Evolutionary conservation across 2,888 invertebrate genomes (phyloP).

Genomic region (Panzeria rudis): DNA sequence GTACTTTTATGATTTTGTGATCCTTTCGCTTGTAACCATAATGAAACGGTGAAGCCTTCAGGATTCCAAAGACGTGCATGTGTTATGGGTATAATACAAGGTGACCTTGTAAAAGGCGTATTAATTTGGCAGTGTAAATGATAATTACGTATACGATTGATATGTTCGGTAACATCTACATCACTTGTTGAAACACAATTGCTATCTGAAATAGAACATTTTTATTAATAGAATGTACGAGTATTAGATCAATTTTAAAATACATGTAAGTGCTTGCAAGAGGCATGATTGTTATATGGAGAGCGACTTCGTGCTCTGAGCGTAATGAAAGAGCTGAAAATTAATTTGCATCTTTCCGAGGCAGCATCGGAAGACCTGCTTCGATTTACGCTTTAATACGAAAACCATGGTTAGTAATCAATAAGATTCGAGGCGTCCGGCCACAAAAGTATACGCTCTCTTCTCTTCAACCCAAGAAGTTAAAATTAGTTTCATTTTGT

Average conservation of each 20-base stretch:
- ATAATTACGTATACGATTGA: slow-evolving; percentile 80
- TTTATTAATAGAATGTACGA: not conserved
- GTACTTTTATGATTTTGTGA: slow-evolving; percentile 77
- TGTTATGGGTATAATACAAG: slow-evolving; percentile 82
- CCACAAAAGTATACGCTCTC: too few relatives aligned
- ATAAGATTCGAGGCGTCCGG: too few relatives aligned
- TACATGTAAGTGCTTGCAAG: too few relatives aligned
- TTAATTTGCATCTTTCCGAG: too few relatives aligned
- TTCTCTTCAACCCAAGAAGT: too few relatives aligned
- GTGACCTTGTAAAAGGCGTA: slow-evolving; percentile 81
- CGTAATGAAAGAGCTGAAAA: too few relatives aligned
- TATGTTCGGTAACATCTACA: slow-evolving; percentile 77
- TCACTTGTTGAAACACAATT: slow-evolving; percentile 79
- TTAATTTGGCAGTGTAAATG: slow-evolving; percentile 79
- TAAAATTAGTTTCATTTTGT: too few relatives aligned
- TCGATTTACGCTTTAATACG: too few relatives aligned
- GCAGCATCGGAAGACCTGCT: too few relatives aligned
- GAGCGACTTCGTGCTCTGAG: too few relatives aligned
- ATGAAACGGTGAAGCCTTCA: slow-evolving; percentile 81
- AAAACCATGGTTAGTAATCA: too few relatives aligned
- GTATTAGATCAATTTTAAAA: not conserved
- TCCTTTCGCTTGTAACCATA: slow-evolving; percentile 81
- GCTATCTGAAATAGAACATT: slow-evolving; percentile 76
- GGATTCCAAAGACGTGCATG: slow-evolving; percentile 80
- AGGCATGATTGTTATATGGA: too few relatives aligned